phyloP scores from a whole-genome alignment of 2,113 vertebrate genomes.

The Rousettus leschenaultii region DNA sequence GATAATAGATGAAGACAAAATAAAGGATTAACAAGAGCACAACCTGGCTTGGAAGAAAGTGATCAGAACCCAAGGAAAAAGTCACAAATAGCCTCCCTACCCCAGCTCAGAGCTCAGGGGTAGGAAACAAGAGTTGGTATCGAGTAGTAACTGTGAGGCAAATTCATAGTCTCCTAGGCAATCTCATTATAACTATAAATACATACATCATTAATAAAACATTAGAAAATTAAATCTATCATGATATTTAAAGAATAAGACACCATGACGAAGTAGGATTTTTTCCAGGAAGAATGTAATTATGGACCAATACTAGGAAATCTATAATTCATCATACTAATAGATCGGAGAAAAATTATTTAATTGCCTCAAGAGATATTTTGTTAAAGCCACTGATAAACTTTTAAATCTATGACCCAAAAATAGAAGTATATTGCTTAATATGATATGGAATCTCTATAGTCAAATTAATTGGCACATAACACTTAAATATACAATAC shows the following conservation, averaged over 20 bases:
- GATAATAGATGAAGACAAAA: neutral
- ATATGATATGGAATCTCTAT: neutral
- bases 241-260: conserved; percentile 34
- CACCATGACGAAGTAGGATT: neutral
- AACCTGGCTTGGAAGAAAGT: neutral
- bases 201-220: conserved; percentile 52
- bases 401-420: neutral
- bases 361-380: neutral
- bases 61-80: neutral
- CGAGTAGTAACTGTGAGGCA: neutral
- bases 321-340: conserved; percentile 47
- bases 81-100: neutral
- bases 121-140: neutral
- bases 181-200: conserved; percentile 54
- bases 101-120: neutral
- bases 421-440: conserved; percentile 6
- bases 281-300: conserved; percentile 44
- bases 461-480: neutral
- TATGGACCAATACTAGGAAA: conserved; percentile 42
- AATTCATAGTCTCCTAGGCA: neutral
- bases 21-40: neutral
- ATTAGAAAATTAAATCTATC: conserved; percentile 54
- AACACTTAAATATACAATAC: conserved; percentile 3
- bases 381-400: conserved; percentile 1
- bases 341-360: conserved; percentile 17